Evolutionary conservation across 1,140 invertebrate genomes (phyloP).

Genomic region (Homalodisca vitripennis): DNA sequence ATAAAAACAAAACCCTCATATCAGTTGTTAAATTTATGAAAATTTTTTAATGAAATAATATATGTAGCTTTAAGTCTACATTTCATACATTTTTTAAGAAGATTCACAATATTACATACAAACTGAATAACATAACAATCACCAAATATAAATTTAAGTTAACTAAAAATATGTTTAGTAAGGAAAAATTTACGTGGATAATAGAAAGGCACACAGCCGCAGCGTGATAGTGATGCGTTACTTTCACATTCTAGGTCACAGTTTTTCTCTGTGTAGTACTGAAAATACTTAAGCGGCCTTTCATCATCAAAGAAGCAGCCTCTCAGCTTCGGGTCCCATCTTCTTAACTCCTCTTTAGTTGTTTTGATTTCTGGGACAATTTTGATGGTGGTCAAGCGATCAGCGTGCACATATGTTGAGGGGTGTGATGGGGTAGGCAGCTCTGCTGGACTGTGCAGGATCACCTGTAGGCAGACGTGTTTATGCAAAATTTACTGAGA

Average conservation of each 20-base stretch:
- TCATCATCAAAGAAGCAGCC: constrained; percentile 35
- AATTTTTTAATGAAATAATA: too few relatives aligned
- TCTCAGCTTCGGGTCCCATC: constrained; percentile 53
- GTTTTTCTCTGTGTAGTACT: neutral
- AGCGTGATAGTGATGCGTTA: constrained; percentile 42
- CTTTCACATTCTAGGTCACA: neutral
- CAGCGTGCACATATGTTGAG: constrained; percentile 17
- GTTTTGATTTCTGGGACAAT: constrained; percentile 21
- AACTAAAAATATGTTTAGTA: too few relatives aligned
- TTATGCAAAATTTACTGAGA: too few relatives aligned
- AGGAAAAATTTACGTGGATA: constrained; percentile 2
- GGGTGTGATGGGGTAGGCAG: constrained; percentile 20
- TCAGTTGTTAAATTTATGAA: too few relatives aligned
- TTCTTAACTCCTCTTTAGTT: neutral
- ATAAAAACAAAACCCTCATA: too few relatives aligned
- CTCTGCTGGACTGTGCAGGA: constrained; percentile 37
- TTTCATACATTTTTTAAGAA: too few relatives aligned
- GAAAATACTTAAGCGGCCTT: neutral
- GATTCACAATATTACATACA: too few relatives aligned
- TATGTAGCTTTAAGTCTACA: too few relatives aligned
- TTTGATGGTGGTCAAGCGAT: constrained; percentile 18
- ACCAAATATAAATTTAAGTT: too few relatives aligned
- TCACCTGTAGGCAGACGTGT: constrained; percentile 35
- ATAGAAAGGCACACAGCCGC: neutral
- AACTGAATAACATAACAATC: too few relatives aligned